phyloP scores from a whole-genome alignment of 2,888 invertebrate species.

The Himalopsyche anomala region DNA sequence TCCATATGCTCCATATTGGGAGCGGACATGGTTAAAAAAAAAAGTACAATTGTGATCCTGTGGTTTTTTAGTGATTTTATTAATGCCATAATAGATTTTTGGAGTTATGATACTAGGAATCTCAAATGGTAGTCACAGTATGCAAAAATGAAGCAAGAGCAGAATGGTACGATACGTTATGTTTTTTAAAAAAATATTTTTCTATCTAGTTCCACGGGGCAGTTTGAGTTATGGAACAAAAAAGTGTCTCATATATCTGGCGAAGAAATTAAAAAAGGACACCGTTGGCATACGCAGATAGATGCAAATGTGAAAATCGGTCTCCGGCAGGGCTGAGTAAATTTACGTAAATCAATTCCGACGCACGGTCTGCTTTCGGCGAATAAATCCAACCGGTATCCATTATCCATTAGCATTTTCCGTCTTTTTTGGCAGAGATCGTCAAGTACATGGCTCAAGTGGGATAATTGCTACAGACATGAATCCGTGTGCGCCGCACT shows the following conservation, averaged over 20 bases:
- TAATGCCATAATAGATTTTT: too few species aligned
- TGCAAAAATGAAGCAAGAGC: too few species aligned
- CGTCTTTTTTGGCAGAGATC: conserved; percentile 51
- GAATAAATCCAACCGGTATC: conserved; percentile 60
- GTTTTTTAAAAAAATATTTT: not conserved
- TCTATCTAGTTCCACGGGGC: not conserved
- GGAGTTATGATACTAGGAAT: too few species aligned
- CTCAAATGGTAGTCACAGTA: too few species aligned
- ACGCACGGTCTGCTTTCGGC: conserved; percentile 61
- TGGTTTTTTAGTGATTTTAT: too few species aligned
- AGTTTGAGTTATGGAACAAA: not conserved
- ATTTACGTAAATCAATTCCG: conserved; percentile 65
- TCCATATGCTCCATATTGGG: too few species aligned
- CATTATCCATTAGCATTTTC: conserved; percentile 64
- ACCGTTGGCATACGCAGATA: conserved; percentile 49
- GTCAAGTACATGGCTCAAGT: conserved; percentile 55
- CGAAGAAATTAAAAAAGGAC: conserved; percentile 58
- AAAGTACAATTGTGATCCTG: too few species aligned
- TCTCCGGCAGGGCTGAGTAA: conserved; percentile 49
- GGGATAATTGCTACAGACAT: conserved; percentile 64
- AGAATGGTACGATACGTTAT: not conserved
- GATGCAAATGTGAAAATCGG: conserved; percentile 58
- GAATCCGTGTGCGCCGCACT: conserved; percentile 54
- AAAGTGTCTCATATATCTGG: conserved; percentile 49
- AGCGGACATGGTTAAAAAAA: too few species aligned